phyloP scores from a whole-genome alignment of 2,113 vertebrate genomes.

The Emydura subglobosa region DNA sequence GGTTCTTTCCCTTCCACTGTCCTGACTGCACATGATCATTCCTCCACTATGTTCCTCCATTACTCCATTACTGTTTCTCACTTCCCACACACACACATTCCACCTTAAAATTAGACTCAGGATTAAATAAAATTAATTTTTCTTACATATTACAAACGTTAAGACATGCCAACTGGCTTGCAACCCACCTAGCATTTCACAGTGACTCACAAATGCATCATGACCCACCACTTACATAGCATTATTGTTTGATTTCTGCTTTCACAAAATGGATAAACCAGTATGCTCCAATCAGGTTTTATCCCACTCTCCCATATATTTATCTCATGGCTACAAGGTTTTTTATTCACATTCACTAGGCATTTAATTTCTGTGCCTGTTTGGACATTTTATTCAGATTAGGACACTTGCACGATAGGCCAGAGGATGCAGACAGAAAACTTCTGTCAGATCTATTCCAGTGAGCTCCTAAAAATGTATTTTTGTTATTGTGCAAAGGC shows the following conservation, averaged over 20 bases:
- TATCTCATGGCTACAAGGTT: constrained; percentile 18
- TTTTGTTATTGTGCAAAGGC: neutral
- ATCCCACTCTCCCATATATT: neutral
- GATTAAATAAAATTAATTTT: neutral
- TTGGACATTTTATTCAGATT: constrained; percentile 45
- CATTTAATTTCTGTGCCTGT: constrained; percentile 44
- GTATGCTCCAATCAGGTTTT: neutral
- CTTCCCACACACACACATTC: neutral
- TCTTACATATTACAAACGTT: constrained; percentile 24
- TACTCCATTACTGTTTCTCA: neutral
- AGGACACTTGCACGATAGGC: neutral
- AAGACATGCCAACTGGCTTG: constrained; percentile 22
- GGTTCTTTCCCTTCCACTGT: neutral
- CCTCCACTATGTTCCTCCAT: too few relatives aligned
- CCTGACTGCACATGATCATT: neutral
- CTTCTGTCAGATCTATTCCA: neutral
- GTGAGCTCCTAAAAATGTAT: neutral
- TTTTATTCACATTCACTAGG: constrained; percentile 12
- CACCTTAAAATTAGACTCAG: neutral
- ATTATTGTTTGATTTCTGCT: constrained; percentile 26
- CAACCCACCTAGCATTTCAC: neutral
- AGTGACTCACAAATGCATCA: constrained; percentile 50
- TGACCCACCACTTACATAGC: neutral
- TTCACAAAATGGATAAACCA: constrained; percentile 38
- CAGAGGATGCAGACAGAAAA: neutral